Evolutionary conservation across 2,888 invertebrate species (phyloP), one percentile per base, ranked within the genome.

Genomic region (Meteorus cinctellus): DNA sequence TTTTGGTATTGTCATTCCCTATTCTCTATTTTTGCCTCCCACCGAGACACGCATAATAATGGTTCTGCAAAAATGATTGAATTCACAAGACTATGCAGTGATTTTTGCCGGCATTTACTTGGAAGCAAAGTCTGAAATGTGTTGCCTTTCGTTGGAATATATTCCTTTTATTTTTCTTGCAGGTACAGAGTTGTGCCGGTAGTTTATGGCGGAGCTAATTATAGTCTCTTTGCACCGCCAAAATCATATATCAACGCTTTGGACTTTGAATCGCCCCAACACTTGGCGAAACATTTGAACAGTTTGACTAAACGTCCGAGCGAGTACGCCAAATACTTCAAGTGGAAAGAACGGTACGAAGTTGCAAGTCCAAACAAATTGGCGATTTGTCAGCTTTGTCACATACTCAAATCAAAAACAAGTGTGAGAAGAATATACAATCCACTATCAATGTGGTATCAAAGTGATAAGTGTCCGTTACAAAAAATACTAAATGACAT

Each of bases 161-260:
- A 24, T 24, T 24, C 24, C 14, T 27, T 8, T 65, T 41, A 41
- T 36, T 70, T 60, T 73, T 51, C 65, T 81, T 80, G 31, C 80
- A 88, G 88, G n/a, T 81, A 86, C 74, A 73, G 92, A 80, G 90
- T 94, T 14, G 87, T 94, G 51, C 94, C 94, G 1, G 91, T 94
- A 4, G 94, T 93, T 8, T 93, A 93, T 90, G 94, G 94, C 1
- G 94, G 93, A n/a, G 92, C 92, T 55, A 92, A 94, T 84, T 94
- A 94, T 85, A 88, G 86, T 36, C 86, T 89, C 4, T 91, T 92
- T 62, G 90, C 93, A 1, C 94, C 94, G 0, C 91, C 92, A 0
- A 88, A 91, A 76, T 93, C 93, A 0, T 94, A 91, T 86, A 93
- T 95, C 74, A 92, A 94, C 86, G 93, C 93, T 1, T 91, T 93